Conservation (phyloP, 30 jellyfish, hydroid and myxozoan genomes). For the Aurelia aurita complex sp. Pacific region DNA sequence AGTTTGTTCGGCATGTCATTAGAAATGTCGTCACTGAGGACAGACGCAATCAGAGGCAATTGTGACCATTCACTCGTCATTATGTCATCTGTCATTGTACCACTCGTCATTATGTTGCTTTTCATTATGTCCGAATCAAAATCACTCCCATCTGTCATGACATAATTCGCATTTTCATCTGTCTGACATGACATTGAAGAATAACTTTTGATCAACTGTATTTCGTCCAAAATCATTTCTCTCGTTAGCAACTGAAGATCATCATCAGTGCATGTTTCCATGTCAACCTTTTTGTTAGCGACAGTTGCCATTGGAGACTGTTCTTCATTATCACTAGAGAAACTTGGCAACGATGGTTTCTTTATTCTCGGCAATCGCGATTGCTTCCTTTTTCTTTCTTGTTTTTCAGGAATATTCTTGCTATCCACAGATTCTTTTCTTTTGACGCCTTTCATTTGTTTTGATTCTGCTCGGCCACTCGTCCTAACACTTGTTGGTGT, state of each 20-base stretch:
- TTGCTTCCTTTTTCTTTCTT: neutral
- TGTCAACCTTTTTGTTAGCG: neutral
- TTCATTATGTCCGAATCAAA: no score
- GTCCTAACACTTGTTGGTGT: neutral
- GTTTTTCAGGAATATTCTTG: no score
- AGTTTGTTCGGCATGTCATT: no score
- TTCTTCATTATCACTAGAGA: neutral
- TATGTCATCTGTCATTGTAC: neutral
- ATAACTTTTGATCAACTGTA: neutral
- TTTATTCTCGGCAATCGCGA: neutral
- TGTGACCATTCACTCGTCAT: no score
- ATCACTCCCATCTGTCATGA: neutral
- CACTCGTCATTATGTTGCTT: neutral
- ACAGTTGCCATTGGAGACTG: neutral
- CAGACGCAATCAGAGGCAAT: no score
- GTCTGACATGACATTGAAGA: conserved; percentile 52
- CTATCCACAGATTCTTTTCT: no score
- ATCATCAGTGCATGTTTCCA: conserved; percentile 12
- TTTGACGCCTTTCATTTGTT: no score
- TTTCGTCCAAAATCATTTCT: neutral
- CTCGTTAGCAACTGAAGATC: neutral
- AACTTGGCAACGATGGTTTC: neutral
- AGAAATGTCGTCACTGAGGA: no score
- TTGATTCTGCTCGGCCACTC: neutral
- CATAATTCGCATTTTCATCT: conserved; percentile 45